A percentile compares a stretch with the other conserved stretches of the same genome.
These are phyloP conservation scores for Mallotus villosus DNA, from an alignment of 2,797 vertebrate genomes.

Conservation along the genomic window DNA sequence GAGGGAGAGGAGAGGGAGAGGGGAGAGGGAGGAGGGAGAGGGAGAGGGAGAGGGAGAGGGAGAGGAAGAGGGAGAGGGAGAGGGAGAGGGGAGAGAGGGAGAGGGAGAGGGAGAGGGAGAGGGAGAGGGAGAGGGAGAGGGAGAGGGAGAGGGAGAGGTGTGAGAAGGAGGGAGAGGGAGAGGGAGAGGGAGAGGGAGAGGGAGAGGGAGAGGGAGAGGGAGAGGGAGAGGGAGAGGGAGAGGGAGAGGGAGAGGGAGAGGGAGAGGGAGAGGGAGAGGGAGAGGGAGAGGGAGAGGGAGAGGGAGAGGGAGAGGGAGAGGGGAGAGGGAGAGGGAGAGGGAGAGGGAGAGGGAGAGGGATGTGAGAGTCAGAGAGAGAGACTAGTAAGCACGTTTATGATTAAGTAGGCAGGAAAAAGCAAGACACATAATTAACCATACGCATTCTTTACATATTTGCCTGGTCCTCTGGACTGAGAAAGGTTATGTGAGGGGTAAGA, in stretches of 20 bases:
- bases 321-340: too few species aligned
- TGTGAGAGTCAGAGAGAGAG: too few species aligned
- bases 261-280: conserved; percentile 6
- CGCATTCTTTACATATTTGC: too few species aligned
- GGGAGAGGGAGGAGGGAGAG: conserved; percentile 2
- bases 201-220: conserved; percentile 22
- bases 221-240: background rate
- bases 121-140: background rate
- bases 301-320: too few species aligned
- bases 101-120: background rate
- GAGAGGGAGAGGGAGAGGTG: conserved; percentile 1
- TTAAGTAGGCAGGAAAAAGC: too few species aligned
- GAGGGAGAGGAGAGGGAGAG: conserved; percentile 21
- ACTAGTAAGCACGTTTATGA: too few species aligned
- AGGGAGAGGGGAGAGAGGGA: background rate
- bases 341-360: too few species aligned
- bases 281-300: background rate
- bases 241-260: conserved; percentile 24
- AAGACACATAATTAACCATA: too few species aligned
- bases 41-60: conserved; percentile 24
- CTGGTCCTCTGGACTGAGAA: too few species aligned
- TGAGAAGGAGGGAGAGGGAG: too few species aligned
- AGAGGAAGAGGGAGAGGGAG: background rate
- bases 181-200: conserved; percentile 1
- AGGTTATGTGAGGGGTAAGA: too few species aligned